Base-by-base conservation (phyloP, 2,888 invertebrate genomes). In the Cataglyphis rosenhaueri region DNA sequence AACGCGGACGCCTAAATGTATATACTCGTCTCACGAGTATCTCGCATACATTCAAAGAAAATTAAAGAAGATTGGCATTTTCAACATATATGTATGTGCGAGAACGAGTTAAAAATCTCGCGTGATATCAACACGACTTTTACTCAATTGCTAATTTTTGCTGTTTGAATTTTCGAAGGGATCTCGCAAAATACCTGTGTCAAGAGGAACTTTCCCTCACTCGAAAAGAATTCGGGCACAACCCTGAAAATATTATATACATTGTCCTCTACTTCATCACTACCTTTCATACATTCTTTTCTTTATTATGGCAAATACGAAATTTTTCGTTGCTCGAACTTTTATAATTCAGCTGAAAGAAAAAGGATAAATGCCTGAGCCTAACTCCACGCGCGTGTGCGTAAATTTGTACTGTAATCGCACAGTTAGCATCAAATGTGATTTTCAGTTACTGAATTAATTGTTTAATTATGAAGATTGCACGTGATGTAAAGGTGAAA, bases 231-330 rank as follows among this genome's bases (percentile, higher is more conserved):
- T 41, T 85, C 71, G 78, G 61, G 70, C 79, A 76, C 65, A 85
- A 87, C 71, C 32, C 76, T 79, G 52, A 86, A 78, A 85, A 68
- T 86, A 91, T 88, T 92, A 92, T 92, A 65, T 91, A 92, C 90
- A 92, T 85, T 87, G 82, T 87, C 82, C 64, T 64, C 66, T 62
- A 85, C 61, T 74, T 81, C 68, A 38, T 70, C 64, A 76, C 81
- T 74, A 74, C 6, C 70, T 81, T 83, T 71, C 55, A 62, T 52
- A 61, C 70, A 64, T 82, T 66, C 52, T 70, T 79, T 41, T 29
- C 65, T 79, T 86, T 86, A 89, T 90, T 87, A 90, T 91, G 87
- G 90, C 90, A 90, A 89, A 76, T 87, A 81, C 68, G 87, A 62
- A 87, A 90, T 71, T 84, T 88, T 86, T 86, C 85, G 84, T 87